A percentile compares a stretch with the other conserved stretches of the same genome.
These are phyloP conservation scores for Montipora cactus DNA, from an alignment of 64 coral and sea anemone genomes.

Conservation along the genomic window DNA sequence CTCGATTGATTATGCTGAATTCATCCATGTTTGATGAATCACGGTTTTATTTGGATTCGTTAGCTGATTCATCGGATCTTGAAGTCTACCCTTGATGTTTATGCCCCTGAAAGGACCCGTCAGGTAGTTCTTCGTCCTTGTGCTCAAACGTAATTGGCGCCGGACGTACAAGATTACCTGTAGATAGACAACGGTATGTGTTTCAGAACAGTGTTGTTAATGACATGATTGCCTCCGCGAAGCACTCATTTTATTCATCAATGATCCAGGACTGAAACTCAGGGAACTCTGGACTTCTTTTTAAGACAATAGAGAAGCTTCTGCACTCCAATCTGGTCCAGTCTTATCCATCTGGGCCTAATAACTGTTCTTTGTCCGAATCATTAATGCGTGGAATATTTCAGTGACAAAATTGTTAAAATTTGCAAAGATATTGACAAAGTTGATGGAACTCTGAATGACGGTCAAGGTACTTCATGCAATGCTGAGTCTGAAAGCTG, in stretches of 20 bases:
- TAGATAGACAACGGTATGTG: constrained; percentile 30
- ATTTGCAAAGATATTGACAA: neutral
- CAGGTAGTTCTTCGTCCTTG: constrained; percentile 47
- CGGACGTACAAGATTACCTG: neutral
- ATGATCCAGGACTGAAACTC: neutral
- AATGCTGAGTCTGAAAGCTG: too few species aligned
- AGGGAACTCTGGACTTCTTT: constrained; percentile 20
- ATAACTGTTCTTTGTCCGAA: too few species aligned
- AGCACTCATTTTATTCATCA: constrained; percentile 20
- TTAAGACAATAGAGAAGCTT: constrained; percentile 44
- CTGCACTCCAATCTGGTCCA: too few species aligned
- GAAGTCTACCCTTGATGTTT: constrained; percentile 2
- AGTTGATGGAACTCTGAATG: neutral
- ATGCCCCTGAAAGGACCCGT: constrained; percentile 42
- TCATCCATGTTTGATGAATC: too few species aligned
- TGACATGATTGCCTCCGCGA: constrained; percentile 45
- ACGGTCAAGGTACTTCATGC: neutral
- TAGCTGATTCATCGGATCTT: too few species aligned
- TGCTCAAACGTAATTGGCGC: constrained; percentile 56
- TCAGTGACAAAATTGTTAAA: neutral
- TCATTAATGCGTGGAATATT: too few species aligned
- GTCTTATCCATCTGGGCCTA: too few species aligned
- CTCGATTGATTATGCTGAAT: too few species aligned
- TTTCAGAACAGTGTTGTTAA: constrained; percentile 48
- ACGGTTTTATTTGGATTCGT: too few species aligned